A percentile compares a stretch with the other conserved stretches of the same genome.
Conservation (phyloP, 2,797 vertebrate species). For the Falco biarmicus region DNA sequence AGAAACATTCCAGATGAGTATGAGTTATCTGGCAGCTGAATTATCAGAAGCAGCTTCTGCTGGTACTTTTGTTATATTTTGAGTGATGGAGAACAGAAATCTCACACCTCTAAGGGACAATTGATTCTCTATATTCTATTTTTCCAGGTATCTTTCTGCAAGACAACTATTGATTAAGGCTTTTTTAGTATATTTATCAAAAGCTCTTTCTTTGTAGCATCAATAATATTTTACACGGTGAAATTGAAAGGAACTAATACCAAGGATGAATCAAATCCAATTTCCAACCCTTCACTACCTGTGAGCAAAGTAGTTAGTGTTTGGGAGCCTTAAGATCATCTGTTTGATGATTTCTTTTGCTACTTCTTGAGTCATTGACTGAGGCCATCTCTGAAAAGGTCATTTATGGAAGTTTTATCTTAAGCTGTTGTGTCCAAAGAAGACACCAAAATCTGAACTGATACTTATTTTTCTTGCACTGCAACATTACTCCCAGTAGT, state of each 20-base stretch:
- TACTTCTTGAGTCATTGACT: background rate
- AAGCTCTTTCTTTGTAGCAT: background rate
- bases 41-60: background rate
- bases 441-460: background rate
- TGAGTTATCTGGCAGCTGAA: background rate
- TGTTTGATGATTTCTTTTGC: background rate
- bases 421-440: background rate
- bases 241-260: slow-evolving; percentile 38
- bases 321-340: background rate
- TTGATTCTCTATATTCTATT: slow-evolving; percentile 34
- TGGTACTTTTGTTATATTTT: background rate
- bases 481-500: background rate
- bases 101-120: background rate
- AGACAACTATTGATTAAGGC: background rate
- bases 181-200: slow-evolving; percentile 12
- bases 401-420: background rate
- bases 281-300: slow-evolving; percentile 16
- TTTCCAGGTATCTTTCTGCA: background rate
- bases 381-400: background rate
- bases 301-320: background rate
- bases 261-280: slow-evolving; percentile 2
- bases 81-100: slow-evolving; percentile 14
- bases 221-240: background rate
- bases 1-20: background rate
- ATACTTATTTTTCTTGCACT: slow-evolving; percentile 9